These are phyloP conservation scores for Venustoraphidia nigricollis DNA, from an alignment of 2,888 invertebrate species.

Conservation along the genomic window DNA sequence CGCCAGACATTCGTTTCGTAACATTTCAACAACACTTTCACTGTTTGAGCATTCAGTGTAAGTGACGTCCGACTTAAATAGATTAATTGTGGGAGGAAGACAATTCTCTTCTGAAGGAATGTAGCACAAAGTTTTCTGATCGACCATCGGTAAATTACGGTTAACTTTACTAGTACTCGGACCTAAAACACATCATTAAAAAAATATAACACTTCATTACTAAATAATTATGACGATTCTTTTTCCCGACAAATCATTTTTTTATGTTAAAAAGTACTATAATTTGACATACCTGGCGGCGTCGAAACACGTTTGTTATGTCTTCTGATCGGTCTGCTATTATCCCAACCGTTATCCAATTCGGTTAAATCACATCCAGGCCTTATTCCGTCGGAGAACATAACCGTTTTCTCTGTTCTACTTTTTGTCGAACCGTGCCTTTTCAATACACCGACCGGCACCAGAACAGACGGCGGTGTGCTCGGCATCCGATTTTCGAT, in stretches of 20 bases:
- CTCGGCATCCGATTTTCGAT: slow-evolving; percentile 34
- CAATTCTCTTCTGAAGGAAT: slow-evolving; percentile 34
- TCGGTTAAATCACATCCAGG: slow-evolving; percentile 77
- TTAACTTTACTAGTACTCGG: slow-evolving; percentile 5
- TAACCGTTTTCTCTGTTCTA: slow-evolving; percentile 56
- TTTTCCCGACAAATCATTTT: no score
- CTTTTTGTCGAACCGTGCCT: slow-evolving; percentile 39
- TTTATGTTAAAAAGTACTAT: no score
- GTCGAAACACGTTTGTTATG: slow-evolving; percentile 21
- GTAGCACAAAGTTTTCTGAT: slow-evolving; percentile 36
- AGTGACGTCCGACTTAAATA: slow-evolving; percentile 36
- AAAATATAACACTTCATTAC: neutral
- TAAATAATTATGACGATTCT: no score
- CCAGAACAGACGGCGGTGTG: slow-evolving; percentile 58
- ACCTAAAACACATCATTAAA: neutral
- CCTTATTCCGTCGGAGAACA: slow-evolving; percentile 79
- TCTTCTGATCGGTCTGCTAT: slow-evolving; percentile 22
- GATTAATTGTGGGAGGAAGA: slow-evolving; percentile 38
- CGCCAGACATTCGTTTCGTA: slow-evolving; percentile 44
- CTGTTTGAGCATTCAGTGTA: slow-evolving; percentile 39
- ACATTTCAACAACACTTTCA: slow-evolving; percentile 34
- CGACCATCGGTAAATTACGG: slow-evolving; percentile 28
- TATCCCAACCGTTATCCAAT: slow-evolving; percentile 47
- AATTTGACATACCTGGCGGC: slow-evolving; percentile 16
- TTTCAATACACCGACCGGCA: slow-evolving; percentile 71